Evolutionary conservation across 2,797 vertebrate genomes (phyloP).

Genomic region (Danio aesculapii): DNA sequence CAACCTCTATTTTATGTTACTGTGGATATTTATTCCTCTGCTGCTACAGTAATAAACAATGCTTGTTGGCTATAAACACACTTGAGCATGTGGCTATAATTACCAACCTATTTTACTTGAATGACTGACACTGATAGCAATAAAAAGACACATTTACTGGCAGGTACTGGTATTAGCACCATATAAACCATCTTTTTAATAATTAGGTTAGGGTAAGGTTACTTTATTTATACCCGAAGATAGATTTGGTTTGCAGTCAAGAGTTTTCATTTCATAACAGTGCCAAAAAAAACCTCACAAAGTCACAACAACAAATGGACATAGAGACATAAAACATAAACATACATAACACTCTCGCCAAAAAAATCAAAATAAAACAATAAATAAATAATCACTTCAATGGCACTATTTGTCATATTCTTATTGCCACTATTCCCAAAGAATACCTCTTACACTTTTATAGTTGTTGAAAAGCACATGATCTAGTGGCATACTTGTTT

Average conservation of each 20-base stretch:
- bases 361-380: too few species aligned
- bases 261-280: too few species aligned
- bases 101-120: not conserved
- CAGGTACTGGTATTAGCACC: not conserved
- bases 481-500: not conserved
- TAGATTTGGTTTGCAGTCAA: too few species aligned
- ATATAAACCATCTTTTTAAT: not conserved
- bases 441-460: not conserved
- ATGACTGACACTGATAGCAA: not conserved
- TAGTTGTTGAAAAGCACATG: not conserved
- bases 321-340: too few species aligned
- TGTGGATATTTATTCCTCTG: too few species aligned
- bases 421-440: not conserved
- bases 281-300: too few species aligned
- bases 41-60: not conserved
- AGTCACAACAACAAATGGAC: too few species aligned
- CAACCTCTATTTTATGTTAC: not conserved
- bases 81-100: not conserved
- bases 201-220: too few species aligned
- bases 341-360: too few species aligned
- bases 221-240: too few species aligned
- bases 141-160: not conserved
- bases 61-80: not conserved
- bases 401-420: not conserved
- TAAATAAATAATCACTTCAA: too few species aligned